Percentiles rank a stretch among this genome's conserved stretches.
Evolutionary conservation across 2,113 vertebrate species (phyloP).

Genomic region (Mesembrinibis cayennensis): DNA sequence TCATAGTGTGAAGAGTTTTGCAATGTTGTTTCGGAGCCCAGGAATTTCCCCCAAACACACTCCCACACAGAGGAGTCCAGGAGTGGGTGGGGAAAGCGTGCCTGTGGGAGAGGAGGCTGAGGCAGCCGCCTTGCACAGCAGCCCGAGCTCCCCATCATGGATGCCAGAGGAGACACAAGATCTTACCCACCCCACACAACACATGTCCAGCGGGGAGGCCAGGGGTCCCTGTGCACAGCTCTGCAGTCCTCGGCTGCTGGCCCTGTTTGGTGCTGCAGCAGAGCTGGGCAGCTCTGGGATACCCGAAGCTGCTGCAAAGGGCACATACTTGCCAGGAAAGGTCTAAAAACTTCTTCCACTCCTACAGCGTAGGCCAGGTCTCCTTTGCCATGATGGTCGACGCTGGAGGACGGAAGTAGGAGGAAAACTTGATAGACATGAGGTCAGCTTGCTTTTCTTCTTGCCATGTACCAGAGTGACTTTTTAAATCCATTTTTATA

Average conservation of each 20-base stretch:
- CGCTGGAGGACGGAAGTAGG: background rate
- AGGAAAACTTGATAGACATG: background rate
- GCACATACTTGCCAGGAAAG: background rate
- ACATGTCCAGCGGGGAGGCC: rapidly evolving
- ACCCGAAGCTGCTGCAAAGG: background rate
- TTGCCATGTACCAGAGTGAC: background rate
- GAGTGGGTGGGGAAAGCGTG: background rate
- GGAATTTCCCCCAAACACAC: background rate
- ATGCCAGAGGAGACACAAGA: background rate
- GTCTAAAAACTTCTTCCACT: background rate
- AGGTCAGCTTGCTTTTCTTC: background rate
- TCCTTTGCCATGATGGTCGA: background rate
- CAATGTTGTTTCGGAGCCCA: background rate
- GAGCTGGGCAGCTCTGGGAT: background rate
- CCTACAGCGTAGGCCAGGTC: rapidly evolving
- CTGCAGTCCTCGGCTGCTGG: background rate
- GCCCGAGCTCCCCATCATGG: rapidly evolving
- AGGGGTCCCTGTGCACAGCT: background rate
- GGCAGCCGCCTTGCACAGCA: background rate
- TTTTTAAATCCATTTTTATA: background rate
- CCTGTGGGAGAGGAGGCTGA: background rate
- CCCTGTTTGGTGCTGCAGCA: background rate
- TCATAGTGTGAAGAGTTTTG: background rate
- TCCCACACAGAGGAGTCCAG: background rate
- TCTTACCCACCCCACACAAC: background rate